Percentiles rank a stretch among this genome's conserved stretches.
These are phyloP conservation scores for Chironomus tepperi DNA, from an alignment of 1,140 invertebrate genomes.

Conservation along the genomic window DNA sequence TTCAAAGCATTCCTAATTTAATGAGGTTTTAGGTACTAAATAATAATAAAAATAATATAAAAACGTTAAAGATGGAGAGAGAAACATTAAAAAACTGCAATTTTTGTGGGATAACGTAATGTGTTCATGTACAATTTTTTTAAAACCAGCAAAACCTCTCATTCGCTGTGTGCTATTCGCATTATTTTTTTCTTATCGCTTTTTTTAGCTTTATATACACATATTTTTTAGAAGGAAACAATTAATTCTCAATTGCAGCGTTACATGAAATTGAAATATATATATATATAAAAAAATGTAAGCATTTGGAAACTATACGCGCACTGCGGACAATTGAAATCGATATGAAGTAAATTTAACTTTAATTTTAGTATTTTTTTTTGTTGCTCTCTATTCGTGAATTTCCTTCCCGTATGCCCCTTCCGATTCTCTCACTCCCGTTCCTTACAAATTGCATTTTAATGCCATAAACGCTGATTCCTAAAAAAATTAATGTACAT, in stretches of 20 bases:
- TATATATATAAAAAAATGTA: too few relatives aligned
- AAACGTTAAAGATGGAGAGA: not conserved
- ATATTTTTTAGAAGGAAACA: constrained; percentile 17
- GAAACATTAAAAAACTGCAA: not conserved
- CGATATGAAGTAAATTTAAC: constrained; percentile 12
- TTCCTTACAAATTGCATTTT: too few relatives aligned
- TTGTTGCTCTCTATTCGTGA: not conserved
- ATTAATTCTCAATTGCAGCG: constrained; percentile 21
- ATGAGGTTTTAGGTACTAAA: constrained; percentile 13
- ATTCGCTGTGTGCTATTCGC: constrained; percentile 10
- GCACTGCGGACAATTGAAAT: constrained; percentile 11
- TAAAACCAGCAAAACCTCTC: not conserved
- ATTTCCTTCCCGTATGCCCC: too few relatives aligned
- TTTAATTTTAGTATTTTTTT: constrained; percentile 6
- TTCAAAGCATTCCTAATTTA: constrained; percentile 12
- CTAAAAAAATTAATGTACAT: too few relatives aligned
- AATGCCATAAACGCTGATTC: too few relatives aligned
- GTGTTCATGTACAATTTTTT: constrained; percentile 2
- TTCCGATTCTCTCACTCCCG: too few relatives aligned
- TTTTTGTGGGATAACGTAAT: constrained; percentile 10
- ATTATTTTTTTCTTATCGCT: constrained; percentile 22
- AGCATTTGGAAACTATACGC: not conserved
- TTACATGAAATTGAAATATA: not conserved
- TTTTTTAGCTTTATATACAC: not conserved
- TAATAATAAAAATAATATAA: constrained; percentile 4